Base-by-base conservation (phyloP, 92 coral and sea anemone genomes). In the Umimayanthus chanpuru region DNA sequence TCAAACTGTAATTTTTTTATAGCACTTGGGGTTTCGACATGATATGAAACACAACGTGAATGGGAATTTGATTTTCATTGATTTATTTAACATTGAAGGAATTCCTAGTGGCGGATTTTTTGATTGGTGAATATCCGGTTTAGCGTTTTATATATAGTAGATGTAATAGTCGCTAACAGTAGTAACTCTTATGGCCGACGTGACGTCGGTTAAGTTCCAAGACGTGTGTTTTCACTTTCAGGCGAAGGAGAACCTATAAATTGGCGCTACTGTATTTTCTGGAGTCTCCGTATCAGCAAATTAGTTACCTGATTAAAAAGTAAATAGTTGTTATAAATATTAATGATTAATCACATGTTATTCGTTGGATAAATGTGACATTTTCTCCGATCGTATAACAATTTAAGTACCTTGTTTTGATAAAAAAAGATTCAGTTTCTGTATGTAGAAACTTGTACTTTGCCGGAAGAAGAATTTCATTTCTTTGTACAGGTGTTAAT, bases 331-430 rank as follows among this genome's bases (percentile, higher is more conserved):
- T 10, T 75, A 75, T 75, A 75, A 39, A 75, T 39, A 38, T 21
- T 75, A 75, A 15, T 80, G 28, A 15, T 81, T 61, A 23, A 40
- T 6, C 44, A 30, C 21, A 9, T 67, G n/a, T 65, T 65, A 1
- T 58, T n/a, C 68, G 25, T 5, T 58, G 72, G 73, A 36, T 40
- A 25, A 67, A 23, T 26, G 39, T 61, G 10, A 14, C 41, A 64
- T 1, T 20, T 64, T 23, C 70, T n/a, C 25, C n/a, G 16, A 25
- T 26, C 40, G 76, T 68, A 9, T 25, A 70, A 20, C 65, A 68
- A 43, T 41, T 66, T 44, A 81, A 81, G 18, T 30, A 58, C 73
- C 73, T 29, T 58, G 61, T 26, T 36, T 81, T 81, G 73, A 81
- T 53, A 4, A 28, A 66, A 66, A 65, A 65, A 16, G 55, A 6